These are phyloP conservation scores for Megaptera novaeangliae DNA, from an alignment of 2,113 vertebrate genomes.

Conservation along the genomic window DNA sequence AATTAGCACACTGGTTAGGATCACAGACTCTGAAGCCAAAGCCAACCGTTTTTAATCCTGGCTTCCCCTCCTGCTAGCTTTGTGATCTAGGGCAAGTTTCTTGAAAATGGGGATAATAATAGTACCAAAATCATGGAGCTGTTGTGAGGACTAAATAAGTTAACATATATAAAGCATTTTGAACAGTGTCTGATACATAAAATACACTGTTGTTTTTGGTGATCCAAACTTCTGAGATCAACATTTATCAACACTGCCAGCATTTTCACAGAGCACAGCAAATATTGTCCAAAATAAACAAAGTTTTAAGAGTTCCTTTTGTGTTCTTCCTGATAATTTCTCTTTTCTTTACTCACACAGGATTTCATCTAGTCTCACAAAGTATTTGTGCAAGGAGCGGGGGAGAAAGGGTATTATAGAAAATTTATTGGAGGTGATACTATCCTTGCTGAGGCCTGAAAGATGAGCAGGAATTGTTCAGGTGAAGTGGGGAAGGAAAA, in stretches of 20 bases:
- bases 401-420: not conserved
- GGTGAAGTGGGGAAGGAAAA: not conserved
- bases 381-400: not conserved
- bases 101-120: not conserved
- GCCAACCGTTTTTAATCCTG: not conserved
- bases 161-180: not conserved
- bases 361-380: not conserved
- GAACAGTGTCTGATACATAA: not conserved
- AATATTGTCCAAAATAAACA: not conserved
- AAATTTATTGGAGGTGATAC: not conserved
- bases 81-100: not conserved
- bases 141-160: not conserved
- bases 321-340: not conserved
- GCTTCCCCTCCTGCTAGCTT: not conserved
- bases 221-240: not conserved
- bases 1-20: not conserved
- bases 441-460: not conserved
- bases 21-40: not conserved
- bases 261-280: not conserved
- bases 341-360: not conserved
- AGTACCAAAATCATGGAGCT: not conserved
- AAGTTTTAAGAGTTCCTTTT: not conserved
- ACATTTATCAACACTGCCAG: not conserved
- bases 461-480: not conserved
- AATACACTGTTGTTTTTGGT: not conserved